Evolutionary conservation across 2,113 vertebrate species (phyloP), one percentile per base, ranked within the genome.

Genomic region (Aix galericulata): DNA sequence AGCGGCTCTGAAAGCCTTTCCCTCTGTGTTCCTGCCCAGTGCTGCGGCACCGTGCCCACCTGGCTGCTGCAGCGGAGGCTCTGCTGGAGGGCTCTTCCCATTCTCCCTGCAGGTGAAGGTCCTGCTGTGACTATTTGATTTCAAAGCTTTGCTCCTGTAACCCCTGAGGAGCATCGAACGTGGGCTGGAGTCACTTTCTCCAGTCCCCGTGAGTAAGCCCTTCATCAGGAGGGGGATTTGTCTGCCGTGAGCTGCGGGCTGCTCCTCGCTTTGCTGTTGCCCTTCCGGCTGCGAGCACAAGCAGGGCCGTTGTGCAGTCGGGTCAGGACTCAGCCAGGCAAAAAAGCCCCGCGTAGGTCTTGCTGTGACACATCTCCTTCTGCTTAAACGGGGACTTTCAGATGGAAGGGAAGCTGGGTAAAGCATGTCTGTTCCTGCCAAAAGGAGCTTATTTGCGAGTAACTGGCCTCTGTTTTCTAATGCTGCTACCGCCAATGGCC

Each of bases 361-460:
- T 55, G 74, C 88, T 85, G 75, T 68, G 90, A 93, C 68, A 83
- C 68, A 91, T 63, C 44, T 67, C 89, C 64, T 31, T 63, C 75
- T 62, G n/a, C 72, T 94, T 29, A 62, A 50, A n/a, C n/a, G 73
- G 94, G 74, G 78, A 69, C 86, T 95, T 93, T 95, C 85, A 46
- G 52, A 20, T 9, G 63, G 72, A 89, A 56, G 64, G 72, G 72
- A 74, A 82, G 48, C 86, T 95, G 91, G 86, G 73, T 79, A 79
- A 92, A 95, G 89, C 82, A 44, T 94, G 75, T 81, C 92, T 2
- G 0, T 93, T 91, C 92, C 90, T 94, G 90, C 91, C 78, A 92
- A 64, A 52, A 84, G 79, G 63, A 0, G 0, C 75, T 71, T 26
- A 62, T 66, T 38, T 94, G 88, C 83, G 89, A 48, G 92, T 55